Evolutionary conservation across 2,113 vertebrate species (phyloP), one percentile per base, ranked within the genome.

Genomic region (Micronisus gabar): DNA sequence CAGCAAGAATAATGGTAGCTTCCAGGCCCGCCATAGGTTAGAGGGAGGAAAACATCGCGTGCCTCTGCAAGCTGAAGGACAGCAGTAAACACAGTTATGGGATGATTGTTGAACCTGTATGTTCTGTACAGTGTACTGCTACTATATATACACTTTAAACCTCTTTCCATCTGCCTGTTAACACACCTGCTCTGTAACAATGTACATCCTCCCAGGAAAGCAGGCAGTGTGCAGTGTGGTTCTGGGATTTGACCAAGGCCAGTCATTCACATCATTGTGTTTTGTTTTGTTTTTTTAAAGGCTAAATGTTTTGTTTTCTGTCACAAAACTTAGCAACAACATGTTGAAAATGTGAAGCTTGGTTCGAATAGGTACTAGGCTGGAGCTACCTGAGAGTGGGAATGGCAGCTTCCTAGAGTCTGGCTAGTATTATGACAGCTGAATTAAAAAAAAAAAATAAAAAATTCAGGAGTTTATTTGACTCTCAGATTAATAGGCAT

Each of bases 171-270:
- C 29, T 43, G 48, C 40, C 29, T 70, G 63, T 47, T 32, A 34
- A 26, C 84, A 79, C 66, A 43, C 55, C 62, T 91, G 45, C 11
- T 29, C 18, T 59, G 1, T 13, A 68, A 87, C 70, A 61, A 21
- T 56, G 79, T 8, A 5, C 52, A 75, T 94, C 68, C 81, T 91
- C 29, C 52, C 67, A 47, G 86, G 68, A 71, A 11, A 38, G 50
- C 48, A 29, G 55, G 22, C 53, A 13, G 3, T 9, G 27, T 38
- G 22, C 53, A 13, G 2, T 9, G 27, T 32, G 0, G 3, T 14
- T 20, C 25, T 52, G 62, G 56, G 62, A 16, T 50, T 90, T 92
- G 43, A 55, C 30, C 61, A 63, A 79, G 65, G 41, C 66, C 59
- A 38, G 32, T 11, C 11, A 21, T 66, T 89, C 40, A 12, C 17